These are phyloP conservation scores for Bradypodion ventrale DNA, from an alignment of 2,797 vertebrate species.

Conservation along the genomic window DNA sequence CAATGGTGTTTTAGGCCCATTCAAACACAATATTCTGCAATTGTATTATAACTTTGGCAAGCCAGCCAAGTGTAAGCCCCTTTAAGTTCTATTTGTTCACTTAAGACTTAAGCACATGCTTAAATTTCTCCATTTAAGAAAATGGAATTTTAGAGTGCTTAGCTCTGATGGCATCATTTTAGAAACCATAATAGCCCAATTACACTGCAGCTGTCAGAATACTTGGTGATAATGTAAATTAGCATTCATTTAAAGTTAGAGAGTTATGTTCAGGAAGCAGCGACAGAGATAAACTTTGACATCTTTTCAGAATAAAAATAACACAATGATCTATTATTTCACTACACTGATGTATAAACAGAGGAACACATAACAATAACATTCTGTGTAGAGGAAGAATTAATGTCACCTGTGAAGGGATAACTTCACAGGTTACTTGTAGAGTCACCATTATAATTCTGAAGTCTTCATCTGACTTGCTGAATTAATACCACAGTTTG, in stretches of 20 bases:
- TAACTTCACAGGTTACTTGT: slow-evolving; percentile 61
- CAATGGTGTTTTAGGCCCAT: no score
- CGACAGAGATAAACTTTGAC: slow-evolving; percentile 71
- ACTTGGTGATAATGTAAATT: slow-evolving; percentile 63
- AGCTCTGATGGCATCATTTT: slow-evolving; percentile 10
- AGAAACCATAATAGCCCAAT: slow-evolving; percentile 52
- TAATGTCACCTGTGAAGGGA: slow-evolving; percentile 52
- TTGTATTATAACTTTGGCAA: neutral
- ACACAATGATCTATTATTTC: slow-evolving; percentile 62
- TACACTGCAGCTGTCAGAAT: slow-evolving; percentile 58
- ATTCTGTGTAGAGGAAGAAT: slow-evolving; percentile 57
- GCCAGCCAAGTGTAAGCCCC: neutral
- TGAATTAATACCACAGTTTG: slow-evolving; percentile 55
- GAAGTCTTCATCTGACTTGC: slow-evolving; percentile 50
- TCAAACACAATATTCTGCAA: neutral
- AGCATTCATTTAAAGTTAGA: slow-evolving; percentile 71
- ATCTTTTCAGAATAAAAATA: slow-evolving; percentile 67
- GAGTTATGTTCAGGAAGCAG: slow-evolving; percentile 61
- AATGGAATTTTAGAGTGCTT: neutral
- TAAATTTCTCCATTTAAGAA: neutral
- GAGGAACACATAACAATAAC: slow-evolving; percentile 55
- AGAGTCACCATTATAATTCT: slow-evolving; percentile 54
- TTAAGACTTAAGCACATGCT: slow-evolving; percentile 1
- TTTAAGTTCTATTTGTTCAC: neutral
- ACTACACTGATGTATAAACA: slow-evolving; percentile 66